These are phyloP conservation scores for Thermophis baileyi DNA, from an alignment of 2,113 vertebrate genomes.

Conservation along the genomic window DNA sequence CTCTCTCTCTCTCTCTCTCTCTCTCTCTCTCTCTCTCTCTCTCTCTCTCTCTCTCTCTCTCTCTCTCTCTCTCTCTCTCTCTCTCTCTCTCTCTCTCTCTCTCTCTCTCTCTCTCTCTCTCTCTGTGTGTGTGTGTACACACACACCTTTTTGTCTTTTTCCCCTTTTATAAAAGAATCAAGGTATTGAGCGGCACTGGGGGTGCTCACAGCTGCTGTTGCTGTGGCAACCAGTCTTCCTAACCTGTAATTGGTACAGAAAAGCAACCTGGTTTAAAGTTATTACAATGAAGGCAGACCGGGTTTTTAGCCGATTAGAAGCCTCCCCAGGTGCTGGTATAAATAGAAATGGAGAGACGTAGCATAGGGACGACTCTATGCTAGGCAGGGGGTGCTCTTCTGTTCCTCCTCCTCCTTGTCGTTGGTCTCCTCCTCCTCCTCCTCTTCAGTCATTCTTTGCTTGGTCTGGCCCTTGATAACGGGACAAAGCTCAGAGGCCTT, in stretches of 20 bases:
- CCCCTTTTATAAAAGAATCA: constrained; percentile 30
- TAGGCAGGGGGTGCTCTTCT: not conserved
- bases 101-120: not conserved
- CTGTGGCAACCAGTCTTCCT: constrained; percentile 33
- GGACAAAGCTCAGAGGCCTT: not conserved
- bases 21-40: not conserved
- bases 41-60: too few relatives aligned
- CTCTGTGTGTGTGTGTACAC: not conserved
- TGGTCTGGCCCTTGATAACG: not conserved
- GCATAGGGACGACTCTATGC: not conserved
- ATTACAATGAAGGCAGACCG: constrained; percentile 36
- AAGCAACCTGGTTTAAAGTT: constrained; percentile 38
- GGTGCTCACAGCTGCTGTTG: constrained; percentile 32
- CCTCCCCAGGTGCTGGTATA: constrained; percentile 32
- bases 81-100: not conserved
- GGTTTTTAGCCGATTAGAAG: constrained; percentile 33
- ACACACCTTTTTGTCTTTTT: constrained; percentile 20
- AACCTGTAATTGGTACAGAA: constrained; percentile 39
- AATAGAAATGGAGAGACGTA: constrained; percentile 16
- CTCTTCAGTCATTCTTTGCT: not conserved
- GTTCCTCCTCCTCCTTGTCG: not conserved
- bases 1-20: not conserved
- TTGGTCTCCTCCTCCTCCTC: not conserved
- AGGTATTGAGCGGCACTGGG: constrained; percentile 21
- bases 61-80: not conserved